Base-by-base conservation (phyloP, 2,888 invertebrate genomes). In the Mimachlamys varia region DNA sequence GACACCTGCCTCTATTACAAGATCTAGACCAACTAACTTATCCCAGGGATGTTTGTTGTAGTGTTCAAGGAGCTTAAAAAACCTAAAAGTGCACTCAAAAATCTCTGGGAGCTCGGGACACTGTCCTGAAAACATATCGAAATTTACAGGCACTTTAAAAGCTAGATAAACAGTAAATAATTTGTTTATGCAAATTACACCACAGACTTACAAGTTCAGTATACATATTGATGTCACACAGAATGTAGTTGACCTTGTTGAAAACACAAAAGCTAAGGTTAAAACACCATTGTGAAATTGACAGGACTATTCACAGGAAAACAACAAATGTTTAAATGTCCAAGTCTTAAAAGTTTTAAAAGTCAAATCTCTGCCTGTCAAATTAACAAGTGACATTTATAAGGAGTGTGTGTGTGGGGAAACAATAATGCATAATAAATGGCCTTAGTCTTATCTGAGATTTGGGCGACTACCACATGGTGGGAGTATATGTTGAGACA, bases 131-230 rank as follows among this genome's bases (percentile, higher is more conserved):
- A 76, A 76, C 76, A 76, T 76, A 17, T 12, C 2, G 27, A 76
- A 33, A 27, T 76, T 33, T 27, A 15, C 33, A 12, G 76, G 27
- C 76, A 27, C 76, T 76, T 13, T 15, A 27, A 76, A 33, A 76
- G 27, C 76, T 76, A 76, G 76, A 22, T 76, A 76, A 27, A 76
- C 76, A 76, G 33, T 76, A 27, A 76, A 76, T 76, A 27, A 76
- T 76, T 76, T 76, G 33, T 27, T 76, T 76, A 76, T 76, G 19
- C 76, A 76, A 76, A 76, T 76, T 27, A 27, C 15, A 76, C 76
- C 27, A 33, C 76, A 44, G 44, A 44, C 44, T 44, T 7, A 44
- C 76, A 27, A 27, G 76, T 13, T 76, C 76, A 76, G 27, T 27
- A 76, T 27, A 76, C 76, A 76, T 76, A 27, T 76, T 76, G 76